Evolutionary conservation across 2,113 vertebrate species (phyloP), one percentile per base, ranked within the genome.

Genomic region (Lampris megalopsis): DNA sequence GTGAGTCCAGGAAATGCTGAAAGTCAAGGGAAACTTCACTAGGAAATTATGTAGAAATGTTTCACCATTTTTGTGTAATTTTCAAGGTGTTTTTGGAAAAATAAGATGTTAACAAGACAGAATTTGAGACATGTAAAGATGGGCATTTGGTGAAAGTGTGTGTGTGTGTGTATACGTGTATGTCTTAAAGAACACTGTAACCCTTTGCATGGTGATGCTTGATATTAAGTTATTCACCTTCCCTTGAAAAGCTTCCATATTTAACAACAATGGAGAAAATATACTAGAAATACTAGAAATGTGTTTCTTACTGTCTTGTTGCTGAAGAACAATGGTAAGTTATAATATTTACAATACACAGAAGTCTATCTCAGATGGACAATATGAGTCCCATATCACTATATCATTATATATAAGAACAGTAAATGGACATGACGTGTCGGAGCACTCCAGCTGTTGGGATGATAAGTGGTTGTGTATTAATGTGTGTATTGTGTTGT

Each of bases 241-340:
- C 13, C 8, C 43, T 35, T 49, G 1, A 67, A 3, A 72, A 62
- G 67, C 45, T 69, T 79, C 64, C 75, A 81, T 80, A 74, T 80
- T 78, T 82, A 2, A 82, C 72, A 63, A 2, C 61, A 63, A 61
- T 6, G 35, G 8, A 77, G 49, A 9, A 37, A 71, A 79, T 24
- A 61, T 2, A 11, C 54, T n/a, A 58, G 37, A 38, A 24, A 24
- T 41, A 38, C 67, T 10, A 59, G 38, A 57, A 50, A 49, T 1
- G 13, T 42, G 56, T 37, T 6, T 2, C 0, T 54, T 4, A 13
- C 59, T 38, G 4, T 65, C 72, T 41, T 50, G 45, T 2, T n/a
- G 66, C 4, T 70, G 69, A 58, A 3, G 47, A 63, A 3, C 0
- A 0, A 64, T 72, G 87, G 86, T 90, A 85, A 90, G 90, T 91